phyloP scores from a whole-genome alignment of 2,113 vertebrate species.

The Notarius quadriscutis region DNA sequence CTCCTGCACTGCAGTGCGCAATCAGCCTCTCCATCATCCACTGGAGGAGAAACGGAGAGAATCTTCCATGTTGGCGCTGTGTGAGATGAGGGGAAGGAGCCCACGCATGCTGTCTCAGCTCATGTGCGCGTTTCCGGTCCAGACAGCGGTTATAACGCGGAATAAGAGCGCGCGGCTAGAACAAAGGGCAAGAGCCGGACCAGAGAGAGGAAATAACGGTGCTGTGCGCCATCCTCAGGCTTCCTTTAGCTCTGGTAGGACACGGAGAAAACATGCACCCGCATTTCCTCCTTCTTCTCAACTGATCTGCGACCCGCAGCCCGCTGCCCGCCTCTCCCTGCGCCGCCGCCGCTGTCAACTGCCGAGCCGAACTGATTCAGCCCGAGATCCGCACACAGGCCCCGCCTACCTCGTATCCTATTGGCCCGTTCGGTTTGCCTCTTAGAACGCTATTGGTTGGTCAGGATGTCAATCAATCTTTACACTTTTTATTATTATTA shows the following conservation, averaged over 20 bases:
- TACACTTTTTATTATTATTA: neutral
- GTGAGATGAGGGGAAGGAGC: no score
- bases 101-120: neutral
- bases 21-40: slow-evolving; percentile 55
- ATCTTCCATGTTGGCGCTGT: neutral
- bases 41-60: slow-evolving; percentile 39
- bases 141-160: slow-evolving; percentile 32
- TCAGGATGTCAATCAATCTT: slow-evolving; percentile 22
- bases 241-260: neutral
- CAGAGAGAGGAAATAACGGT: neutral
- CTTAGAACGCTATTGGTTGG: slow-evolving; percentile 55
- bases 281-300: neutral
- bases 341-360: slow-evolving; percentile 41
- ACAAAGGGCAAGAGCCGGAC: neutral
- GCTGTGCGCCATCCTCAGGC: neutral
- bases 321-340: slow-evolving; percentile 15
- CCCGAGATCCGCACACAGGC: slow-evolving; percentile 36
- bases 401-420: slow-evolving; percentile 52
- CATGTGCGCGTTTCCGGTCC: slow-evolving; percentile 58
- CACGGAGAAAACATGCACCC: neutral
- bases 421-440: slow-evolving; percentile 54
- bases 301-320: neutral
- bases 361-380: slow-evolving; percentile 64
- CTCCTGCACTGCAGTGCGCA: slow-evolving; percentile 73
- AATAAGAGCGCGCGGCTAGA: neutral